Base-by-base conservation (phyloP, 2,797 vertebrate genomes). In the Catharus ustulatus region DNA sequence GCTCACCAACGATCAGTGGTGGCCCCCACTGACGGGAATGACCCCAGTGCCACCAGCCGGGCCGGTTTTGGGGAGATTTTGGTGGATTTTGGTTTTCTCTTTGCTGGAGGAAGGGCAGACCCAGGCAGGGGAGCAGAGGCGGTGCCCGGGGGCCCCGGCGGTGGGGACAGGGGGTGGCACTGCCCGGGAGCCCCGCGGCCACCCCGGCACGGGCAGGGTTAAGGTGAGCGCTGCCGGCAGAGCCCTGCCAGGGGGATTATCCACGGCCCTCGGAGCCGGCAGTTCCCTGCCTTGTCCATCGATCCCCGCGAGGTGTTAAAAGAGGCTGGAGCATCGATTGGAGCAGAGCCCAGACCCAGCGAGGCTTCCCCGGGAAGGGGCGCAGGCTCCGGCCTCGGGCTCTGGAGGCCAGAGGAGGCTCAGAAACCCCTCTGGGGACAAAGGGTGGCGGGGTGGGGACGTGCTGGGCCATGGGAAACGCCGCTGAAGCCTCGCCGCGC, bases 231-330 rank as follows among this genome's bases (percentile, higher is more conserved):
- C 90, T 3, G 73, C 81, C 6, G 62, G 80, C 87, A 79, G 30
- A 77, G 76, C 86, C 21, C 32, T 72, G 74, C 89, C 67, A 18
- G 68, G 52, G 75, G 87, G 64, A 93, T 96, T 67, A 77, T 57
- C 93, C 79, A 0, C 4, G 38, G 85, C 82, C 87, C 94, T 62
- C 12, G 5, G 63, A 4, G 43, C 84, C 5, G 84, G 79, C 94
- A 83, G 85, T 94, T 94, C 95, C 95, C 92, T 74, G 75, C 95
- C 94, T 91, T 93, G 95, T 95, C 95, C 94, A 96, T 96, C 93
- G 95, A 96, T 95, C 94, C 87, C 90, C 14, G 68, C 21, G 32
- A 91, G 93, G 95, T 83, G 94, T 91, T 95, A 89, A 89, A 76
- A 85, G 92, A 71, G 68, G 68, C 75, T 89, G 93, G 36, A 85